Evolutionary conservation across 2,113 vertebrate genomes (phyloP), one percentile per base, ranked within the genome.

Genomic region (Antechinus flavipes): DNA sequence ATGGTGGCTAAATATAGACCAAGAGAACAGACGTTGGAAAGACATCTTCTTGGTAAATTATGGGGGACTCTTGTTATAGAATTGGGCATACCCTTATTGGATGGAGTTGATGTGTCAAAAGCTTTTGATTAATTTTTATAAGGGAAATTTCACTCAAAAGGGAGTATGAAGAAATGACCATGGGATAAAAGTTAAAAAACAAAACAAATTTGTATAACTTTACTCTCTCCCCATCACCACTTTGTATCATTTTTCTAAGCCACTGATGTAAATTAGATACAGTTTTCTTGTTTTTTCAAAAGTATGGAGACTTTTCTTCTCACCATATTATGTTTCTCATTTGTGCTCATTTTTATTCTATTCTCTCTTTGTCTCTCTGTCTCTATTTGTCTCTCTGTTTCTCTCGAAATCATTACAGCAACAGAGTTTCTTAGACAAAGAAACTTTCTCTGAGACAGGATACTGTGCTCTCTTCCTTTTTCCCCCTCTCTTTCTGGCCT

Each of bases 361-460:
- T 42, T 23, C 42, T 84, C 42, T 42, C 50, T 52, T 11, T 52
- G 50, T 52, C 50, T 52, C 9, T 52, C 50, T 50, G 50, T 8
- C 50, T 52, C 50, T 50, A 9, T 50, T 0, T 50, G 3, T 50
- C 6, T 50, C 50, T 50, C 0, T 50, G 3, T 52, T 9, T 52
- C 50, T 52, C 50, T 52, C 10, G 10, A 52, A 90, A 91, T 90
- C 54, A 46, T 47, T 49, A 49, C 23, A 89, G 91, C 27, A 0
- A 12, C n/a, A 47, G 90, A 52, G 54, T 14, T 54, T 54, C 90
- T 22, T 1, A 42, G 56, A 96, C 90, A 93, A 93, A 93, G 96
- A 49, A 92, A 96, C 26, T 47, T 93, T 94, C 93, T 53, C 89
- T 90, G 91, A 94, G 92, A 95, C 94, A 91, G 91, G 93, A 12